Percentiles rank a stretch among this genome's conserved stretches.
Evolutionary conservation across 2,113 vertebrate genomes (phyloP).

Genomic region (Prionailurus viverrinus): DNA sequence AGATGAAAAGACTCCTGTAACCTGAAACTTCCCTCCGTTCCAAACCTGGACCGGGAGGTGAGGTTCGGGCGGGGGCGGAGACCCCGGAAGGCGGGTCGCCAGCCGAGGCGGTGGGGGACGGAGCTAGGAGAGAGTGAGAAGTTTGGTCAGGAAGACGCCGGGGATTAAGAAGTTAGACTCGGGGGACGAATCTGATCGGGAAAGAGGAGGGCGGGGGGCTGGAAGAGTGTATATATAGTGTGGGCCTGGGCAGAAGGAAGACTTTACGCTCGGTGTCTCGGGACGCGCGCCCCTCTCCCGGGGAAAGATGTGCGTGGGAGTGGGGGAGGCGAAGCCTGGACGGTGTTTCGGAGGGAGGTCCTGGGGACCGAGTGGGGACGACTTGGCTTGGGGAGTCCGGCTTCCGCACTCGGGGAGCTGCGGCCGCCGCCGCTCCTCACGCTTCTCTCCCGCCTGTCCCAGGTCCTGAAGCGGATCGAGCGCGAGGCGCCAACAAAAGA

Average conservation of each 20-base stretch:
- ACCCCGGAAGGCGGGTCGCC: conserved; percentile 52
- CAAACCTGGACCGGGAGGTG: background rate
- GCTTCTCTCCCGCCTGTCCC: conserved; percentile 53
- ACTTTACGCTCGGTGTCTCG: background rate
- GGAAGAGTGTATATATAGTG: background rate
- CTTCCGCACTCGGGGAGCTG: background rate
- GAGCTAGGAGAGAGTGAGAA: background rate
- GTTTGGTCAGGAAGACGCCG: conserved; percentile 21
- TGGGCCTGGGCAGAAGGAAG: background rate
- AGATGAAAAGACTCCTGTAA: conserved; percentile 31
- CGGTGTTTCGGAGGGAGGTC: background rate
- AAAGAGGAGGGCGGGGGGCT: background rate
- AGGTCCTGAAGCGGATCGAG: conserved; percentile 62
- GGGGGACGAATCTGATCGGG: background rate
- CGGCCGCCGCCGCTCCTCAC: background rate
- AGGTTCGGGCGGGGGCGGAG: conserved; percentile 37
- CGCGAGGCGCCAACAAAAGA: conserved; percentile 32
- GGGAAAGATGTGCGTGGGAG: background rate
- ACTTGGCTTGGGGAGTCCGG: background rate
- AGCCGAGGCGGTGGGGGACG: background rate
- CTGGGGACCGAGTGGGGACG: background rate
- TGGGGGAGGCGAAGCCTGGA: background rate
- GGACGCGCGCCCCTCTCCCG: background rate
- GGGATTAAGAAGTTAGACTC: conserved; percentile 55
- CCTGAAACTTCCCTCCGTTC: conserved; percentile 66